These are phyloP conservation scores for Microplitis demolitor DNA, from an alignment of 1,140 invertebrate species.

Conservation along the genomic window DNA sequence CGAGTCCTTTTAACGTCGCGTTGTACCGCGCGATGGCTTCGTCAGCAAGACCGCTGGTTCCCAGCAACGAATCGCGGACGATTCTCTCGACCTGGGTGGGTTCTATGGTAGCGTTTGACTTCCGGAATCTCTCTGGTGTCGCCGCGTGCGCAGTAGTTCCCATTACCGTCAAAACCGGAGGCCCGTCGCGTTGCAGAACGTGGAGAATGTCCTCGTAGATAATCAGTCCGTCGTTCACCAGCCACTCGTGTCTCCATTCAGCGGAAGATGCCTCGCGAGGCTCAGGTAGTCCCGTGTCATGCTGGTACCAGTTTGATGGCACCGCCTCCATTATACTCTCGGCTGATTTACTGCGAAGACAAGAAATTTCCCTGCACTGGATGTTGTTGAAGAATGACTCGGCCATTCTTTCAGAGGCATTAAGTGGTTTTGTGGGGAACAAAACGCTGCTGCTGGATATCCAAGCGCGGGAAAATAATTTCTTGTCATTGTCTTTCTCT, in stretches of 20 bases:
- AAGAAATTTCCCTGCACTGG: constrained; percentile 63
- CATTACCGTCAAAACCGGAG: constrained; percentile 67
- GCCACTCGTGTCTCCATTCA: constrained; percentile 71
- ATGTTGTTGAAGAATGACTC: constrained; percentile 65
- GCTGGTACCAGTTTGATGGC: constrained; percentile 71
- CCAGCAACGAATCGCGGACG: constrained; percentile 69
- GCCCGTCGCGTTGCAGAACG: constrained; percentile 62
- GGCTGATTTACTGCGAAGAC: constrained; percentile 66
- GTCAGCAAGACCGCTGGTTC: constrained; percentile 65
- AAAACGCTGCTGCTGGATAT: constrained; percentile 74
- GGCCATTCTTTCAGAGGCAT: constrained; percentile 67
- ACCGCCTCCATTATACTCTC: constrained; percentile 70
- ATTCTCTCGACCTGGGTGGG: constrained; percentile 67
- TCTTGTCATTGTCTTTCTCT: constrained; percentile 56
- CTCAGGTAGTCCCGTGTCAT: constrained; percentile 66
- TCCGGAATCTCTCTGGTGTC: constrained; percentile 64
- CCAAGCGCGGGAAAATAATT: constrained; percentile 73
- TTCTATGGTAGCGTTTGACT: constrained; percentile 67
- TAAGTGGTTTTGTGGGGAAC: constrained; percentile 68
- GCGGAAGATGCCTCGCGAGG: constrained; percentile 59
- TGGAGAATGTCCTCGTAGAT: constrained; percentile 69
- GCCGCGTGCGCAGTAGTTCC: constrained; percentile 75
- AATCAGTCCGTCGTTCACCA: constrained; percentile 73
- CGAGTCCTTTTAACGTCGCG: constrained; percentile 69
- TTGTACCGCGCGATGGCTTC: constrained; percentile 69